Percentiles rank a stretch among this genome's conserved stretches.
phyloP scores from a whole-genome alignment of 2,888 invertebrate species.

The Masnerella sp. region DNA sequence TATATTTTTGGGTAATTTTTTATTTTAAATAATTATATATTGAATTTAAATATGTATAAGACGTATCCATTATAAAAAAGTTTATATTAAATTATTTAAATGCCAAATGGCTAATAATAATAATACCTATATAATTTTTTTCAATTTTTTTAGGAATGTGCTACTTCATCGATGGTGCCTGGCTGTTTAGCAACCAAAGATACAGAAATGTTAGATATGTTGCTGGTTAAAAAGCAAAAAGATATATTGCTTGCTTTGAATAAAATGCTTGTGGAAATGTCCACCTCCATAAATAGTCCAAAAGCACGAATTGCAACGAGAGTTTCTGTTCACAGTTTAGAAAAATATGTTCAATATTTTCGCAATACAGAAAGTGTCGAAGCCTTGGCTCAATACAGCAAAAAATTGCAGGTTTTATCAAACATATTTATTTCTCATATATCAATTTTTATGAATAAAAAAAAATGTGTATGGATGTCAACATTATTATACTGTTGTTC shows the following conservation, averaged over 20 bases:
- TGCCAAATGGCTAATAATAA: too few species aligned
- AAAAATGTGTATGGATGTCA: too few species aligned
- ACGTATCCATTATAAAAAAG: too few species aligned
- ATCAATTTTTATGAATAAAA: too few species aligned
- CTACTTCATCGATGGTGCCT: conserved; percentile 67
- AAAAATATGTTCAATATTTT: conserved; percentile 72
- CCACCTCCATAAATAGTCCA: conserved; percentile 65
- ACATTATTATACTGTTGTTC: too few species aligned
- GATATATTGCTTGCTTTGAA: conserved; percentile 69
- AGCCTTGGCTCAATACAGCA: conserved; percentile 65
- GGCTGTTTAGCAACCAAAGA: conserved; percentile 74
- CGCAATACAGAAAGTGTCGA: conserved; percentile 66
- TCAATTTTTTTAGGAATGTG: conserved; percentile 64
- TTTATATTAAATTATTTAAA: too few species aligned
- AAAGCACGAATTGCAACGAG: conserved; percentile 70
- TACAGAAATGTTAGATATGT: conserved; percentile 65
- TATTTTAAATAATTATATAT: too few species aligned
- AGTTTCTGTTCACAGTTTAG: conserved; percentile 75
- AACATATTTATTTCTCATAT: too few species aligned
- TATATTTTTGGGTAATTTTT: background rate
- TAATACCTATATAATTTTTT: background rate
- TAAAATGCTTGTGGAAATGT: conserved; percentile 70
- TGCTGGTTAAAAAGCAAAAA: conserved; percentile 72
- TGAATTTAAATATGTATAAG: too few species aligned
- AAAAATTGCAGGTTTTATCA: conserved; percentile 70